These are phyloP conservation scores for Haemorhous mexicanus DNA, from an alignment of 2,113 vertebrate genomes.

Conservation along the genomic window DNA sequence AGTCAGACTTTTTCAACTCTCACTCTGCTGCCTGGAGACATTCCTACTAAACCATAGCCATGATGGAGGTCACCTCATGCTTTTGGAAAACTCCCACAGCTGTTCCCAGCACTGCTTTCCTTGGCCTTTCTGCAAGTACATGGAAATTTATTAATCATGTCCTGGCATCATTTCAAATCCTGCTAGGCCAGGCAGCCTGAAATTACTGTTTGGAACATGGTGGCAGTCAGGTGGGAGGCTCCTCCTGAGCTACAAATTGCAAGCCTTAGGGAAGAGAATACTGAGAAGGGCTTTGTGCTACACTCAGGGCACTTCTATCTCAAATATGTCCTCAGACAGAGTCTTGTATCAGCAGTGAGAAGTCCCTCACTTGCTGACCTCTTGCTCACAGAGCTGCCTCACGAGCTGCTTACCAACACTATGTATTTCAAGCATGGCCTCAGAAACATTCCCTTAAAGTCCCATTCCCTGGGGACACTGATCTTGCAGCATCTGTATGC, in stretches of 20 bases:
- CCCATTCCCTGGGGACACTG: rapidly evolving
- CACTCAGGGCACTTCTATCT: not conserved
- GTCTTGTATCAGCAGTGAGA: not conserved
- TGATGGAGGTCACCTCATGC: not conserved
- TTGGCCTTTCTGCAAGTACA: not conserved
- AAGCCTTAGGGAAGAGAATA: not conserved
- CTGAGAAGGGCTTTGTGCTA: not conserved
- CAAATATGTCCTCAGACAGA: not conserved
- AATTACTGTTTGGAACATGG: not conserved
- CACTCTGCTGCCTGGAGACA: not conserved
- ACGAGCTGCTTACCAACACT: rapidly evolving
- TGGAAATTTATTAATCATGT: not conserved
- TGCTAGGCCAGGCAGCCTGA: not conserved
- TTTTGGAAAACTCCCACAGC: not conserved
- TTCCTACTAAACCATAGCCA: not conserved
- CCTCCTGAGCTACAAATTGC: not conserved
- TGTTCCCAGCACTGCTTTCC: not conserved
- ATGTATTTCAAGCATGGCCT: rapidly evolving
- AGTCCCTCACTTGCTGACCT: not conserved
- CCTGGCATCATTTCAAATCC: not conserved
- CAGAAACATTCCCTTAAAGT: not conserved
- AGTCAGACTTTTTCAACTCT: not conserved
- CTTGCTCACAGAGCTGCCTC: not conserved
- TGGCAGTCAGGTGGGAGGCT: not conserved
- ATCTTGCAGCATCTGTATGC: not conserved